A percentile compares a stretch with the other conserved stretches of the same genome.
Evolutionary conservation across 2,113 vertebrate genomes (phyloP).

Genomic region (Sturnus vulgaris): DNA sequence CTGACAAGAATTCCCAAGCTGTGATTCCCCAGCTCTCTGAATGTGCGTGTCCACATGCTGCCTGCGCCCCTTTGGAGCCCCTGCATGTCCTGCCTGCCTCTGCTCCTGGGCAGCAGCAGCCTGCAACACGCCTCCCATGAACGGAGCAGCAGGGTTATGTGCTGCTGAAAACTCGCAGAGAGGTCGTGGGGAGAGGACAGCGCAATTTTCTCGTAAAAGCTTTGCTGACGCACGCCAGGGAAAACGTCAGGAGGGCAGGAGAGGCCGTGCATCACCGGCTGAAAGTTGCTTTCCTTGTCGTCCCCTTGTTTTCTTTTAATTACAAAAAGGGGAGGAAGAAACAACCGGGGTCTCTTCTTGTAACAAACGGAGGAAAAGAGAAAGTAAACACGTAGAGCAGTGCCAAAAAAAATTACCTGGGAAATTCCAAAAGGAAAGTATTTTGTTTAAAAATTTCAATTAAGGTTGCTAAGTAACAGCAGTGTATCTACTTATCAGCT

Average conservation of each 20-base stretch:
- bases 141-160: conserved; percentile 16
- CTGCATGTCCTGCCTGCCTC: neutral
- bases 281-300: neutral
- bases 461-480: conserved; percentile 40
- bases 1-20: too few species aligned
- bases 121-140: neutral
- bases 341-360: neutral
- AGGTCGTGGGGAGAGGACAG: neutral
- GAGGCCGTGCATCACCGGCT: neutral
- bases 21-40: too few species aligned
- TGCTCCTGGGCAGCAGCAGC: neutral
- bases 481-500: conserved; percentile 37
- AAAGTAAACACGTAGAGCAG: neutral
- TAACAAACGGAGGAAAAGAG: neutral
- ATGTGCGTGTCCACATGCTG: neutral
- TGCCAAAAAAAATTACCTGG: neutral
- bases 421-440: conserved; percentile 27
- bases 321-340: neutral
- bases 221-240: neutral
- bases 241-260: neutral
- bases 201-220: conserved; percentile 19
- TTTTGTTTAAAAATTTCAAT: conserved; percentile 26
- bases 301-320: neutral
- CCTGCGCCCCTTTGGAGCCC: rapidly evolving
- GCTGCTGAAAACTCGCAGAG: conserved; percentile 41